phyloP scores from a whole-genome alignment of 2,113 vertebrate genomes.

The Sclerurus mexicanus region DNA sequence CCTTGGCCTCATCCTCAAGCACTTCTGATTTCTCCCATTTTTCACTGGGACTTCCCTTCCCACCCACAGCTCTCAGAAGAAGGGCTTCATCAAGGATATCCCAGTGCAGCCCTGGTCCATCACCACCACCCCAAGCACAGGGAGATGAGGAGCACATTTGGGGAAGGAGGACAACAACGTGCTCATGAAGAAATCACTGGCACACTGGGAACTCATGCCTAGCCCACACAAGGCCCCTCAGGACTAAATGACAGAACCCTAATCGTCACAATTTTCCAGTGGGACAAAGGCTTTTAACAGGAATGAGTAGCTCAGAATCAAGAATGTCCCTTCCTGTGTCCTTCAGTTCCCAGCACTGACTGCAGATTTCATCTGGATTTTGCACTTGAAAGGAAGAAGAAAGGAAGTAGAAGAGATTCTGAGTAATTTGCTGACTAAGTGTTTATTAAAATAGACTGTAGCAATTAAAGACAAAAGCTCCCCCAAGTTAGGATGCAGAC shows the following conservation, averaged over 20 bases:
- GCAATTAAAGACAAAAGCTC: not conserved
- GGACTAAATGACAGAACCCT: not conserved
- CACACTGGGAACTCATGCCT: not conserved
- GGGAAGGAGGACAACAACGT: not conserved
- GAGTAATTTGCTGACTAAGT: not conserved
- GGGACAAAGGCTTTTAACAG: not conserved
- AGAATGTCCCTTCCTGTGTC: not conserved
- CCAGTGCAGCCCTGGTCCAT: not conserved
- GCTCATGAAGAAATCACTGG: not conserved
- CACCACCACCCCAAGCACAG: not conserved
- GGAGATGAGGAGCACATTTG: not conserved
- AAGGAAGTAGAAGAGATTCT: not conserved
- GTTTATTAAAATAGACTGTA: conserved; percentile 20
- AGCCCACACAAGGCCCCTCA: rapidly evolving
- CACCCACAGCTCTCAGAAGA: rapidly evolving
- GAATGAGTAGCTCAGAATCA: not conserved
- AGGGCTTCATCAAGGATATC: too few relatives aligned
- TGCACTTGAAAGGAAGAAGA: not conserved
- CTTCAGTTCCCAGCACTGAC: not conserved
- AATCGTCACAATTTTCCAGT: not conserved
- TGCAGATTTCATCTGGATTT: not conserved
- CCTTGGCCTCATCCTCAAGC: not conserved
- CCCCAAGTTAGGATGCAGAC: not conserved
- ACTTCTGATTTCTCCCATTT: not conserved
- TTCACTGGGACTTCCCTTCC: not conserved